Percentiles rank a stretch among this genome's conserved stretches.
Evolutionary conservation across 1,140 invertebrate species (phyloP).

Genomic region (Colletes latitarsis): DNA sequence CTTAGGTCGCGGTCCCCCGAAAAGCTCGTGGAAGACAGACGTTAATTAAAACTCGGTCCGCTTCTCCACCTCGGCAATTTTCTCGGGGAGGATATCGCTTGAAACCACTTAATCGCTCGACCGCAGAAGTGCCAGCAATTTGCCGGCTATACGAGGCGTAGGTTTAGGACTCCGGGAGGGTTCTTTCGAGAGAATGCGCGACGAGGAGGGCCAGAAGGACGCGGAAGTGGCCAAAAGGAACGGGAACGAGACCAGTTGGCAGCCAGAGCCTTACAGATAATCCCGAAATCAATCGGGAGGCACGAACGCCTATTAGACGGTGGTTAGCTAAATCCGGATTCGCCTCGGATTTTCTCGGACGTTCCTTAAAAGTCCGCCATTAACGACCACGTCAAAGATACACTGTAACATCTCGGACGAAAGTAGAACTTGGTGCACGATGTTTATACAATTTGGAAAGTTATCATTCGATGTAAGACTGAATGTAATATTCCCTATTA

Average conservation of each 20-base stretch:
- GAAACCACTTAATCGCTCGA: constrained; percentile 75
- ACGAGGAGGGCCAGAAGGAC: constrained; percentile 25
- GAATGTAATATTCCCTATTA: too few relatives aligned
- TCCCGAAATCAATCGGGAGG: constrained; percentile 76
- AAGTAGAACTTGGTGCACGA: too few relatives aligned
- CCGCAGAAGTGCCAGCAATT: constrained; percentile 78
- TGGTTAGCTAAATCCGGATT: constrained; percentile 54
- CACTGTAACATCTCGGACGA: too few relatives aligned
- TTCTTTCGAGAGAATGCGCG: constrained; percentile 48
- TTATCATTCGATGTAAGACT: too few relatives aligned
- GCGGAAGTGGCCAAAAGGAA: constrained; percentile 55
- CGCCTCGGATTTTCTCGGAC: constrained; percentile 16
- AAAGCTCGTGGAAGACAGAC: constrained; percentile 51
- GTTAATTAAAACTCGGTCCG: constrained; percentile 66
- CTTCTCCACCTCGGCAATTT: constrained; percentile 59
- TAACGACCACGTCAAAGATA: not conserved
- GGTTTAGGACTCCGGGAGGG: constrained; percentile 37
- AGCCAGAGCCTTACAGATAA: constrained; percentile 71
- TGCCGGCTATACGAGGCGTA: constrained; percentile 71
- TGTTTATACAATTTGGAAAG: too few relatives aligned
- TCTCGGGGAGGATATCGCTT: constrained; percentile 68
- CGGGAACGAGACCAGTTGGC: constrained; percentile 74
- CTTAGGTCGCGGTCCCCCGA: not conserved
- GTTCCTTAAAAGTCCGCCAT: not conserved
- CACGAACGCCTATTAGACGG: constrained; percentile 64